Evolutionary conservation across 1,140 invertebrate genomes (phyloP).

Genomic region (Platyscapa corneri): DNA sequence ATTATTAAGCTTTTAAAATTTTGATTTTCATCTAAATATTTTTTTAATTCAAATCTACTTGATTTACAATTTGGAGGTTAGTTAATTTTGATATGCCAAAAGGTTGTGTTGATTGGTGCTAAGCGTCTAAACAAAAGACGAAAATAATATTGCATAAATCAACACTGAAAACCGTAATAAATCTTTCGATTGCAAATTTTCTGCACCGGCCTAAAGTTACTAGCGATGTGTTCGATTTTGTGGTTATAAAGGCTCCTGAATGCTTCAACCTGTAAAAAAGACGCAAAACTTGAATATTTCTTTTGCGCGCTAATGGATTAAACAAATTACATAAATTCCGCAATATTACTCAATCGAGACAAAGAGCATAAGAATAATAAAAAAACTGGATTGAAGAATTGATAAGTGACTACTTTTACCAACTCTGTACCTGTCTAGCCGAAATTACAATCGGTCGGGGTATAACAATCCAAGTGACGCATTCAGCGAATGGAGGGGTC

Average conservation of each 20-base stretch:
- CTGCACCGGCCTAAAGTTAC: conserved; percentile 35
- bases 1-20: neutral
- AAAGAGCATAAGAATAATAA: neutral
- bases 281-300: neutral
- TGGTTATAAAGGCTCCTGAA: conserved; percentile 27
- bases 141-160: neutral
- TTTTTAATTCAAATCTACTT: neutral
- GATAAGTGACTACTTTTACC: neutral
- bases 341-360: too few relatives aligned
- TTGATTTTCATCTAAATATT: neutral
- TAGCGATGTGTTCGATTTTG: neutral
- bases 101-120: neutral
- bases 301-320: too few relatives aligned
- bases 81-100: neutral
- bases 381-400: neutral
- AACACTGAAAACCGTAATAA: neutral
- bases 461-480: conserved; percentile 85
- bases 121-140: conserved; percentile 17
- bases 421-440: conserved; percentile 77
- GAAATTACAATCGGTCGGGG: conserved; percentile 82
- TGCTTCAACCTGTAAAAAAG: conserved; percentile 17
- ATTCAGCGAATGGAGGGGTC: conserved; percentile 81
- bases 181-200: conserved; percentile 37
- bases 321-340: too few relatives aligned
- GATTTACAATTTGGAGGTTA: neutral